These are phyloP conservation scores for Chelonus formosanus DNA, from an alignment of 2,888 invertebrate species.

Conservation along the genomic window DNA sequence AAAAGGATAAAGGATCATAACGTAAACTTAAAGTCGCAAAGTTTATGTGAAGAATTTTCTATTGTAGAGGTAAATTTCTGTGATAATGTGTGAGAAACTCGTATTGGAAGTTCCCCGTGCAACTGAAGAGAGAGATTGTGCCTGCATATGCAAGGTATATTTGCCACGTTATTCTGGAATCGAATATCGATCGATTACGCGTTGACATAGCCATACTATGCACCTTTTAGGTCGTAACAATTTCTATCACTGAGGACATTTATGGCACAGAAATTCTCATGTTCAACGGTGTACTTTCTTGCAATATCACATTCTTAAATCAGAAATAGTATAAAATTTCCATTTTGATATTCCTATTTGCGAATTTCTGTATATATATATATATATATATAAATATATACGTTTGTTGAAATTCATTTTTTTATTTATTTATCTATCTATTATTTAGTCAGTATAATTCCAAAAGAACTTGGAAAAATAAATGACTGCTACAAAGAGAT, in stretches of 20 bases:
- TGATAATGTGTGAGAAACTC: slow-evolving; percentile 1
- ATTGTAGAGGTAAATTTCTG: no score
- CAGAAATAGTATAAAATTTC: slow-evolving; percentile 5
- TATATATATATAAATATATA: no score
- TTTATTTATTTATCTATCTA: no score
- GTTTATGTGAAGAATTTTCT: no score
- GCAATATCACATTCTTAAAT: slow-evolving; percentile 12
- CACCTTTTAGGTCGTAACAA: slow-evolving; percentile 14
- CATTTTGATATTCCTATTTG: slow-evolving; percentile 1
- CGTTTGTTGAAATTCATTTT: no score
- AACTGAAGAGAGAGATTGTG: slow-evolving; percentile 11
- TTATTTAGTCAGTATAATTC: no score
- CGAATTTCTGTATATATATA: no score
- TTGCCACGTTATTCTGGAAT: slow-evolving; percentile 34
- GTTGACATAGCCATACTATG: slow-evolving; percentile 33
- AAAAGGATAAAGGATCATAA: no score
- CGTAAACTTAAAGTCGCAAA: no score
- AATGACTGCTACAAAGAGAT: no score
- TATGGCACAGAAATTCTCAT: slow-evolving; percentile 4
- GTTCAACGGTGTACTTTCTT: background rate
- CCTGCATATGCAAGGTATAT: slow-evolving; percentile 28
- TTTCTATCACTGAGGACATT: slow-evolving; percentile 14
- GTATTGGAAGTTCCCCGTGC: background rate
- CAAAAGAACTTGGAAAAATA: no score
- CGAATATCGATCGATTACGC: slow-evolving; percentile 38